Conservation (phyloP, 1,140 invertebrate species). For the Paralvinella palmiformis region DNA sequence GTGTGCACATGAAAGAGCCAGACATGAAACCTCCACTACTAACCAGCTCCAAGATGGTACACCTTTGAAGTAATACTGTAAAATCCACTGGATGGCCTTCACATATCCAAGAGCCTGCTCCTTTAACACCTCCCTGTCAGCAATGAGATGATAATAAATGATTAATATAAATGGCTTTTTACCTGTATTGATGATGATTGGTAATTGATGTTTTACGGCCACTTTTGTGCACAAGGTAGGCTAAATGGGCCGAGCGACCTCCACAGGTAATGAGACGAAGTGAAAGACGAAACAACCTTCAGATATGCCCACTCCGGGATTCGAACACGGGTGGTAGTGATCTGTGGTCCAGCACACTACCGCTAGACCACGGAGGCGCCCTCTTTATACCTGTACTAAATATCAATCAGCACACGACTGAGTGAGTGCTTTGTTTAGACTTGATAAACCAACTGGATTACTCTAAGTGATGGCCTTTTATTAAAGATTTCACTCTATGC, state of each 20-base stretch:
- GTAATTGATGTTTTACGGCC: too few species aligned
- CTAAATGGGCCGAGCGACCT: too few species aligned
- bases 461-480: too few species aligned
- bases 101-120: conserved; percentile 85
- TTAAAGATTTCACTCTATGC: too few species aligned
- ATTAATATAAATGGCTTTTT: not conserved
- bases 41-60: conserved; percentile 97
- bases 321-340: too few species aligned
- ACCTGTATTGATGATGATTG: not conserved
- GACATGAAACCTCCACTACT: too few species aligned
- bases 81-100: conserved; percentile 89
- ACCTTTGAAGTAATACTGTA: conserved; percentile 94
- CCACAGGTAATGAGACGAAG: not conserved
- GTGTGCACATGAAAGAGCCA: too few species aligned
- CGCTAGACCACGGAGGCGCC: too few species aligned
- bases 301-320: not conserved
- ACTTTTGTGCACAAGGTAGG: too few species aligned
- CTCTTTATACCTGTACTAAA: not conserved
- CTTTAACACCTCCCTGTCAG: conserved; percentile 64
- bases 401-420: not conserved
- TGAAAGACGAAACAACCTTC: not conserved
- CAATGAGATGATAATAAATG: conserved; percentile 14
- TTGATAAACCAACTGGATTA: too few species aligned
- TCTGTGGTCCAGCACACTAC: too few species aligned
- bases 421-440: too few species aligned